These are phyloP conservation scores for Sardinella longiceps DNA, from an alignment of 2,797 vertebrate species.

Conservation along the genomic window DNA sequence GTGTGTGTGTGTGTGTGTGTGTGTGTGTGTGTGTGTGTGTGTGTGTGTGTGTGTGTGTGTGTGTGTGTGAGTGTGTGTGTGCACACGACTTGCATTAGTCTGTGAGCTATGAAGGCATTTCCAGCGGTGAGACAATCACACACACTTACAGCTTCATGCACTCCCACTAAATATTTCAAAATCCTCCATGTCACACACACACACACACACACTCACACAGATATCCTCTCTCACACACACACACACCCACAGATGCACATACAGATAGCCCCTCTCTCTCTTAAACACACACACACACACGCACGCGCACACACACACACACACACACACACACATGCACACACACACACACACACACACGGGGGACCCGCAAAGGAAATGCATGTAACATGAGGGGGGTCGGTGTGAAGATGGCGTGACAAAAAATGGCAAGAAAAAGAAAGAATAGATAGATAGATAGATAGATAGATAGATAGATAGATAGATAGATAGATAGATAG, in stretches of 20 bases:
- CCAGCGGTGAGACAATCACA: not conserved
- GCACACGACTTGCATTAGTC: not conserved
- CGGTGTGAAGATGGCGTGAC: no score
- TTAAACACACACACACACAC: not conserved
- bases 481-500: no score
- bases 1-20: no score
- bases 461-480: no score
- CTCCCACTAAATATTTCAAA: constrained; percentile 1
- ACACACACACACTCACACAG: not conserved
- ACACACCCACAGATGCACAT: not conserved
- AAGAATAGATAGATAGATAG: no score
- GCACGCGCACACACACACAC: constrained; percentile 43
- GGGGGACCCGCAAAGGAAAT: no score
- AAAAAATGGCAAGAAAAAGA: no score
- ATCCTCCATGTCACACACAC: not conserved
- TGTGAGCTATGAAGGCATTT: not conserved
- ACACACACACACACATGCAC: no score
- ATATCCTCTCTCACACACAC: not conserved
- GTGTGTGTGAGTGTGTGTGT: not conserved
- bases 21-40: no score
- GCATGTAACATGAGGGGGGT: no score
- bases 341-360: no score
- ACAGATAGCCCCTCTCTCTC: not conserved
- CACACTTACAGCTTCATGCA: not conserved
- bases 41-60: no score